A percentile compares a stretch with the other conserved stretches of the same genome.
These are phyloP conservation scores for Pelodytes ibericus DNA, from an alignment of 2,797 vertebrate genomes.

Conservation along the genomic window DNA sequence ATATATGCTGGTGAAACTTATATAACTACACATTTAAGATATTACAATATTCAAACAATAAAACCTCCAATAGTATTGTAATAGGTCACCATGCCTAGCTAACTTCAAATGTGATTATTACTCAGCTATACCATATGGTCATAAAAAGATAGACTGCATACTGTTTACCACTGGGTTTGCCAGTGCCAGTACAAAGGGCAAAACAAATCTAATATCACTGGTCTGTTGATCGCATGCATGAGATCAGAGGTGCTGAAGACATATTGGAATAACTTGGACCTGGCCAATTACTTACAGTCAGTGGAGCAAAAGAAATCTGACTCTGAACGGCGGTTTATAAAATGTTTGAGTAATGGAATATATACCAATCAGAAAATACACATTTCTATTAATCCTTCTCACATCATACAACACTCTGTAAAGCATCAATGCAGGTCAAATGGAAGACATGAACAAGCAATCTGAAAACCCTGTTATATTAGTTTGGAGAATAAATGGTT, in stretches of 20 bases:
- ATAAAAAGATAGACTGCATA: too few species aligned
- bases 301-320: constrained; percentile 3
- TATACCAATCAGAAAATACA: not conserved
- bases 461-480: not conserved
- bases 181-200: too few species aligned
- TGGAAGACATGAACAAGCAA: not conserved
- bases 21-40: too few species aligned
- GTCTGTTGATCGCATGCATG: not conserved
- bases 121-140: too few species aligned
- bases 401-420: not conserved
- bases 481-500: too few species aligned
- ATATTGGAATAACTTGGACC: too few species aligned
- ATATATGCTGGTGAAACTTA: too few species aligned
- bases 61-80: too few species aligned
- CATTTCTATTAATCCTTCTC: constrained; percentile 5
- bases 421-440: not conserved
- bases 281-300: constrained; percentile 2
- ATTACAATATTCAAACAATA: too few species aligned
- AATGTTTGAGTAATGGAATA: not conserved
- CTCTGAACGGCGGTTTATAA: not conserved
- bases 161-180: too few species aligned
- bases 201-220: not conserved
- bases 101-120: too few species aligned
- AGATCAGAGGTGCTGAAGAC: not conserved
- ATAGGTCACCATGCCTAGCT: too few species aligned